These are phyloP conservation scores for Eubasilissa regina DNA, from an alignment of 1,140 invertebrate species.

Conservation along the genomic window DNA sequence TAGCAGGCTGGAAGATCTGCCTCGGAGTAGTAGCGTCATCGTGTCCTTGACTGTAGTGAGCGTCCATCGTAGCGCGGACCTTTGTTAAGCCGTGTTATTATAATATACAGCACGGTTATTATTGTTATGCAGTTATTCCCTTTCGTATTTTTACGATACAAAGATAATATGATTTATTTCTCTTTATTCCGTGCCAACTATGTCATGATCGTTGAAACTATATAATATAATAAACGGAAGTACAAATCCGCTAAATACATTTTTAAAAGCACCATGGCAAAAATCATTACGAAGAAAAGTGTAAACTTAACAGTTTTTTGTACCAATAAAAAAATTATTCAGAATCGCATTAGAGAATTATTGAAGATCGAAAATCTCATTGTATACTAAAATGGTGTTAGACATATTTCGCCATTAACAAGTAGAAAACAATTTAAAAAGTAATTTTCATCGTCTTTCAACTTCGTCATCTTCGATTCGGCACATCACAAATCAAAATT, in stretches of 20 bases:
- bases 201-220: constrained; percentile 3
- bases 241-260: no score
- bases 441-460: constrained; percentile 23
- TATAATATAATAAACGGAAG: no score
- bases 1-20: constrained; percentile 14
- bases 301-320: no score
- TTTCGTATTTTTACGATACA: constrained; percentile 36
- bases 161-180: constrained; percentile 28
- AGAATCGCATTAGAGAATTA: no score
- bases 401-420: neutral
- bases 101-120: constrained; percentile 26
- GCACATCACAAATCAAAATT: constrained; percentile 27
- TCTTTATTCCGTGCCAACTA: constrained; percentile 9
- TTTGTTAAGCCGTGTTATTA: constrained; percentile 37
- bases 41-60: constrained; percentile 48
- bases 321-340: no score
- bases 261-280: no score
- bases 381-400: no score
- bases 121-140: constrained; percentile 9
- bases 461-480: constrained; percentile 36
- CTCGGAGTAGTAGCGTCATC: constrained; percentile 14
- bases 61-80: neutral
- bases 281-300: no score
- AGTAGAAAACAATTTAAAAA: neutral
- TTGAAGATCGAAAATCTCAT: no score